A percentile compares a stretch with the other conserved stretches of the same genome.
Conservation (phyloP, 2,888 invertebrate genomes). For the Hypselothyrea guttata region DNA sequence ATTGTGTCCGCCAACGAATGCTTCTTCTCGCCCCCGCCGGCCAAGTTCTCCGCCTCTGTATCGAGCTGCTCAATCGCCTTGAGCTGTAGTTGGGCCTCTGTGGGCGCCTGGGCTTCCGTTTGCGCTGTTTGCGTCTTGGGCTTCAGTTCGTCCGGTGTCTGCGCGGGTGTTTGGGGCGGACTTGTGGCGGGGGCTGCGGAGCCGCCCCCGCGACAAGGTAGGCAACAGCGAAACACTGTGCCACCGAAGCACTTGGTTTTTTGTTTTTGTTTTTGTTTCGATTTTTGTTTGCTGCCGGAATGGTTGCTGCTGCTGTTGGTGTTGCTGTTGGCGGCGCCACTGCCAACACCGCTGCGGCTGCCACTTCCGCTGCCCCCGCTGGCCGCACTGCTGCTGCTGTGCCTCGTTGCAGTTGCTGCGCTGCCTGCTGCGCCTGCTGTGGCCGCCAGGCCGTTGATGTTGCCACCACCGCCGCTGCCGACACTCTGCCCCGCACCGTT, state of each 20-base stretch:
- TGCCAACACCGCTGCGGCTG: slow-evolving; percentile 25
- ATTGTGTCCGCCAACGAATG: slow-evolving; percentile 79
- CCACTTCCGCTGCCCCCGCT: slow-evolving; percentile 31
- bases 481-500: slow-evolving; percentile 47
- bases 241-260: slow-evolving; percentile 83
- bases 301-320: slow-evolving; percentile 31
- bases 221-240: slow-evolving; percentile 91
- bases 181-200: slow-evolving; percentile 86
- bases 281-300: background rate
- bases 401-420: slow-evolving; percentile 33
- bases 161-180: slow-evolving; percentile 82
- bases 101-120: background rate
- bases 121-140: slow-evolving; percentile 24
- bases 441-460: slow-evolving; percentile 66
- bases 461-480: slow-evolving; percentile 33
- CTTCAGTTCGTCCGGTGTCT: slow-evolving; percentile 76
- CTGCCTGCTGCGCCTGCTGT: too few relatives aligned
- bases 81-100: slow-evolving; percentile 33
- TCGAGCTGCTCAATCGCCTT: slow-evolving; percentile 34
- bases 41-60: slow-evolving; percentile 24
- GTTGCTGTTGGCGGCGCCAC: slow-evolving; percentile 21
- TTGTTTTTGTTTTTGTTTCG: slow-evolving; percentile 79
- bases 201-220: slow-evolving; percentile 92
- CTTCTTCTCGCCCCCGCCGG: slow-evolving; percentile 55
- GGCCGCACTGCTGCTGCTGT: slow-evolving; percentile 30